Evolutionary conservation across 2,797 vertebrate genomes (phyloP).

Genomic region (Pitangus sulphuratus): DNA sequence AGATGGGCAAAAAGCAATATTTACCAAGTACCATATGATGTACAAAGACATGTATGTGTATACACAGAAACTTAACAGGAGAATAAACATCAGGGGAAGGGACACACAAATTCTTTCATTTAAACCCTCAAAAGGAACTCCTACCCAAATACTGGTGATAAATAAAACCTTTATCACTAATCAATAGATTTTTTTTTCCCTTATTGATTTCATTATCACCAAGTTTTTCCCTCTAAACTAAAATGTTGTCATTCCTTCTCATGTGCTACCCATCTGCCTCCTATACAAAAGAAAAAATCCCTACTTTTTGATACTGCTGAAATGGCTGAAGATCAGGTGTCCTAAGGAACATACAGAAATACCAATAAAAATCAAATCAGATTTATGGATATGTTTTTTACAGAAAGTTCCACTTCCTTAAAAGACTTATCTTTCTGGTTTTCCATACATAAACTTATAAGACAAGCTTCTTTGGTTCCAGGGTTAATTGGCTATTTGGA

Average conservation of each 20-base stretch:
- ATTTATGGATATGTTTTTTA: fast-evolving
- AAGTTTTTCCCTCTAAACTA: neutral
- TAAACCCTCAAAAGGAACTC: neutral
- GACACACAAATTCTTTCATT: neutral
- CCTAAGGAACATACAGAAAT: neutral
- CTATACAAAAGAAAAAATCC: neutral
- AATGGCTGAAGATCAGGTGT: neutral
- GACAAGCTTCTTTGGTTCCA: neutral
- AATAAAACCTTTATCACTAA: neutral
- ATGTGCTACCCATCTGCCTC: neutral
- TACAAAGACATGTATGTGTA: neutral
- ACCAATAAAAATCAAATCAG: neutral
- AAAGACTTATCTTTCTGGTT: neutral
- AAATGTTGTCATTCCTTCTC: neutral
- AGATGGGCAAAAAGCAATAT: neutral
- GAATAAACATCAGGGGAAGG: neutral
- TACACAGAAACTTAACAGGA: neutral
- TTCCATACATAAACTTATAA: neutral
- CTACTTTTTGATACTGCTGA: neutral
- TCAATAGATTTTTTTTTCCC: neutral
- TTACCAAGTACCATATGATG: neutral
- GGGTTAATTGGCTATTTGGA: neutral
- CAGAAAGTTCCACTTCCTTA: neutral
- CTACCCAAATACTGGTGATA: neutral
- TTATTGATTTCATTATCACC: neutral